Conservation (phyloP, 2,113 vertebrate genomes). For the Pteronura brasiliensis region DNA sequence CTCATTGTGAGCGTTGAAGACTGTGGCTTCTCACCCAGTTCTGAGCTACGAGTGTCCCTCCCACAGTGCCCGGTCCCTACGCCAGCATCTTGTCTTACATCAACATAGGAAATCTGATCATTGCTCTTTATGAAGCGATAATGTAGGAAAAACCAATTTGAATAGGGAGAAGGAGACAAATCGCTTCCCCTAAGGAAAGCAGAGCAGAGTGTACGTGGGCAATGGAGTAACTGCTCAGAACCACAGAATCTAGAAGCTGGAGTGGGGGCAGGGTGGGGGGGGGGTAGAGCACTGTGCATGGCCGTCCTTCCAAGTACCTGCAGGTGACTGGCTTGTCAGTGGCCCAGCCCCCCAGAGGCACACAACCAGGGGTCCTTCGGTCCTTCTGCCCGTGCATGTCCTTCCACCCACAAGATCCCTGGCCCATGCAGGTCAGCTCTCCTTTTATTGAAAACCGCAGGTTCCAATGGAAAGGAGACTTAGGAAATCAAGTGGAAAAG, state of each 20-base stretch:
- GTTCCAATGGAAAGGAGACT: background rate
- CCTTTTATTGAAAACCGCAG: background rate
- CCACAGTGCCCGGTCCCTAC: background rate
- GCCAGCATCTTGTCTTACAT: constrained; percentile 36
- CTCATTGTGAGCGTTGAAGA: constrained; percentile 53
- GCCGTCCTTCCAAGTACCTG: fast-evolving
- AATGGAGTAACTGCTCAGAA: background rate
- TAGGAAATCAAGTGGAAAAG: background rate
- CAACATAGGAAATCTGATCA: constrained; percentile 62
- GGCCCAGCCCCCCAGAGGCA: background rate
- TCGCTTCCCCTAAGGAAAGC: constrained; percentile 68
- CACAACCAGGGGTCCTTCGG: background rate
- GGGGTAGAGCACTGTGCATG: fast-evolving
- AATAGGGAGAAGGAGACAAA: constrained; percentile 37
- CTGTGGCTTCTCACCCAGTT: constrained; percentile 10
- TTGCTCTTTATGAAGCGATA: constrained; percentile 69
- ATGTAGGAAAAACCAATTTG: constrained; percentile 25
- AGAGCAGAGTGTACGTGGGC: background rate
- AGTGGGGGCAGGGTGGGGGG: fast-evolving
- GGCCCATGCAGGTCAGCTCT: background rate
- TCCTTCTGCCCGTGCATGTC: fast-evolving
- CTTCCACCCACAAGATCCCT: fast-evolving
- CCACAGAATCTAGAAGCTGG: background rate
- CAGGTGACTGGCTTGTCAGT: background rate
- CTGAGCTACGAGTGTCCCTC: constrained; percentile 28